phyloP scores from a whole-genome alignment of 2,113 vertebrate species.

The Centropristis striata region DNA sequence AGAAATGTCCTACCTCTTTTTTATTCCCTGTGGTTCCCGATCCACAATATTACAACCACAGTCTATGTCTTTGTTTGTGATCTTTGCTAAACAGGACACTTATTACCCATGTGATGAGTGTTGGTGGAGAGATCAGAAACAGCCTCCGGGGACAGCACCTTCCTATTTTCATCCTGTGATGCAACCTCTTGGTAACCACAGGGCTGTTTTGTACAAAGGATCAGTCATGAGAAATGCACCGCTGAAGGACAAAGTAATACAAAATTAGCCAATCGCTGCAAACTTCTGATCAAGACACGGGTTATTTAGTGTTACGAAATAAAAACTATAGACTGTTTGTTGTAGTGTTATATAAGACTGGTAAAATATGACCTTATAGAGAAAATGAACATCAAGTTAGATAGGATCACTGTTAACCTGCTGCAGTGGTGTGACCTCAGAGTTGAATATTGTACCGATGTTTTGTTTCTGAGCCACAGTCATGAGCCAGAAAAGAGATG shows the following conservation, averaged over 20 bases:
- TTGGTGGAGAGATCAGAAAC: slow-evolving; percentile 21
- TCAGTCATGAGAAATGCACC: neutral
- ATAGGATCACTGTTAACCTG: neutral
- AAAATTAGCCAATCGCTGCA: neutral
- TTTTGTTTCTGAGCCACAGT: neutral
- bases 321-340: neutral
- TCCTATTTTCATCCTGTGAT: slow-evolving; percentile 53
- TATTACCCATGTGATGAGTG: slow-evolving; percentile 33
- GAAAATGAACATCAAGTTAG: no score
- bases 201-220: slow-evolving; percentile 35
- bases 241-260: neutral
- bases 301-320: neutral
- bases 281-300: neutral
- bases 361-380: neutral
- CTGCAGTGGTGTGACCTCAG: neutral
- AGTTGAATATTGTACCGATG: slow-evolving; percentile 5
- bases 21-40: neutral
- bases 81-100: slow-evolving; percentile 24
- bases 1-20: neutral
- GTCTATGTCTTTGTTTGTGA: slow-evolving; percentile 5
- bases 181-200: slow-evolving; percentile 55
- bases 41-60: neutral
- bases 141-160: slow-evolving; percentile 34
- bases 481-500: slow-evolving; percentile 23
- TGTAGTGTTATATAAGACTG: neutral